Evolutionary conservation across 2,113 vertebrate species (phyloP).

Genomic region (Oceanites oceanicus): DNA sequence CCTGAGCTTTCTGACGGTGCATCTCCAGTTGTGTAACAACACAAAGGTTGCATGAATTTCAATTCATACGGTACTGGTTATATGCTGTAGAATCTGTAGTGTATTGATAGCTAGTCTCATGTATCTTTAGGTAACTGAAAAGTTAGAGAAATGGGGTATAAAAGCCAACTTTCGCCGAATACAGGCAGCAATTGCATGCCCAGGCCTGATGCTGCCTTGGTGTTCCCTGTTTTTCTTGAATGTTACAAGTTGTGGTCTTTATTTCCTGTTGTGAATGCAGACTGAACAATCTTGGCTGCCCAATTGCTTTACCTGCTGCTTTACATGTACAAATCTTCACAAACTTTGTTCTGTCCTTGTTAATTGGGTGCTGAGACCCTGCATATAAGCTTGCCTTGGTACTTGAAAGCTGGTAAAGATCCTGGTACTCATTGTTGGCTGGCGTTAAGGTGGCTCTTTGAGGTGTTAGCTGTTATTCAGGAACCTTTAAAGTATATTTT

Average conservation of each 20-base stretch:
- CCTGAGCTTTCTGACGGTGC: neutral
- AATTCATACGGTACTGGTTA: neutral
- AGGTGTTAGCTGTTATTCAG: neutral
- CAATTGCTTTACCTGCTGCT: neutral
- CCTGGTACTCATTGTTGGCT: neutral
- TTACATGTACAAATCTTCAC: neutral
- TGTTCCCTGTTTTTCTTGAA: neutral
- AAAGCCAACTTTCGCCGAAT: neutral
- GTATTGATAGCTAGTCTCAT: neutral
- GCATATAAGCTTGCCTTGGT: accelerated
- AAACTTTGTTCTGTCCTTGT: neutral
- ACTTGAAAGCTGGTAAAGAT: neutral
- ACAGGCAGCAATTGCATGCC: neutral
- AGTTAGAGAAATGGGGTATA: neutral
- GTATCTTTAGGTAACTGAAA: neutral
- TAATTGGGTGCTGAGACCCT: neutral
- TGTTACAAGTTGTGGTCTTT: neutral
- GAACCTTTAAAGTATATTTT: neutral
- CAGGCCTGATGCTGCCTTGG: neutral
- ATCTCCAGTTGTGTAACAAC: neutral
- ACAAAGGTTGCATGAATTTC: neutral
- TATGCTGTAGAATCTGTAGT: neutral
- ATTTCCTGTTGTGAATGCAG: neutral
- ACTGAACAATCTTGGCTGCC: neutral
- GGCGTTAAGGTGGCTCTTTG: neutral